Conservation (phyloP, 53 echinoderm and acorn worm genomes). For the Actinopyga echinites region DNA sequence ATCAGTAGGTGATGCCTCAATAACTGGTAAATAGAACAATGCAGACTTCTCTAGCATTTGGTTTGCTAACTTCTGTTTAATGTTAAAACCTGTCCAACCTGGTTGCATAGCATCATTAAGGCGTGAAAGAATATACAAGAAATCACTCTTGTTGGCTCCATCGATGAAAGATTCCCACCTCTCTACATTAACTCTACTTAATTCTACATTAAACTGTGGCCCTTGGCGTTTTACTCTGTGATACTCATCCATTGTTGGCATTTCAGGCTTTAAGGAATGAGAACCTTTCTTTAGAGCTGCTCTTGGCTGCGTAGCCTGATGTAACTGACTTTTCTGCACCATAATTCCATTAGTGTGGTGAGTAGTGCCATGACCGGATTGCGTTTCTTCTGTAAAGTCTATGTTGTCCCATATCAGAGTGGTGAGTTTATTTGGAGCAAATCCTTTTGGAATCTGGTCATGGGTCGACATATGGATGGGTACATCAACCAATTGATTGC, state of each 20-base stretch:
- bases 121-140: not conserved
- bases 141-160: not conserved
- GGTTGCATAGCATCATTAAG: not conserved
- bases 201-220: not conserved
- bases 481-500: not conserved
- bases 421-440: not conserved
- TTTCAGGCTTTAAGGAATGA: not conserved
- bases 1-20: slow-evolving; percentile 41
- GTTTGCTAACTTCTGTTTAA: not conserved
- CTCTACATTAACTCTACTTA: not conserved
- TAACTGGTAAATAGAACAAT: slow-evolving; percentile 25
- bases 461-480: not conserved
- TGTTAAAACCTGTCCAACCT: slow-evolving; percentile 45
- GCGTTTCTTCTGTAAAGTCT: slow-evolving; percentile 50
- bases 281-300: too few relatives aligned
- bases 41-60: slow-evolving; percentile 2
- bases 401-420: slow-evolving; percentile 58
- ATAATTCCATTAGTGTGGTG: slow-evolving; percentile 58
- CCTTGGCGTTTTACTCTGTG: slow-evolving; percentile 10
- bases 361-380: slow-evolving; percentile 50
- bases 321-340: too few relatives aligned
- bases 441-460: not conserved
- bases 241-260: slow-evolving; percentile 19
- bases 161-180: not conserved
- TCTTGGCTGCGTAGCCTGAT: too few relatives aligned